Evolutionary conservation across 2,113 vertebrate genomes (phyloP).

Genomic region (Protobothrops flavoviridis): DNA sequence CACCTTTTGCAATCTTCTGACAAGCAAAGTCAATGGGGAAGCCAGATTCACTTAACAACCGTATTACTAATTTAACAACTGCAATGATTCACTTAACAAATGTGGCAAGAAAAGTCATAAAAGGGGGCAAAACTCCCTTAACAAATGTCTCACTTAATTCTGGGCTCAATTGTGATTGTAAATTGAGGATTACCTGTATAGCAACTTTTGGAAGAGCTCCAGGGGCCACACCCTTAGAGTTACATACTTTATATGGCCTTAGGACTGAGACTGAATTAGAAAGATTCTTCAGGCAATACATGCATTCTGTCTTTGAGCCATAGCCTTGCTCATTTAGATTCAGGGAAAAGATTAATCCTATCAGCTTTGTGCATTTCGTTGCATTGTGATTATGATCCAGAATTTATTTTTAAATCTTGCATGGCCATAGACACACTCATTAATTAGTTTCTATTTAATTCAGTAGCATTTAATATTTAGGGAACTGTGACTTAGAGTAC

Average conservation of each 20-base stretch:
- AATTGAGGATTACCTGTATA: neutral
- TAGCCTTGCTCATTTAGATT: neutral
- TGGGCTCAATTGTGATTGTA: neutral
- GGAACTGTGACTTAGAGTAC: neutral
- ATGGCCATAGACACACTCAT: neutral
- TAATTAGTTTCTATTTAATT: constrained; percentile 10
- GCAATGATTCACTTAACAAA: neutral
- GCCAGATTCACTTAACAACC: neutral
- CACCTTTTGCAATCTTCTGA: neutral
- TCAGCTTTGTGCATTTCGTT: neutral
- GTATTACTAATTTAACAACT: neutral
- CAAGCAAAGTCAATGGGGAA: neutral
- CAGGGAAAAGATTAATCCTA: neutral
- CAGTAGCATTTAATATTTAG: constrained; percentile 6
- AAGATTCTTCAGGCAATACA: neutral
- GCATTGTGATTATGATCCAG: constrained; percentile 2
- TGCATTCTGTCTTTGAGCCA: neutral
- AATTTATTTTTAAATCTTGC: constrained; percentile 10
- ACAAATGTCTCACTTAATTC: neutral
- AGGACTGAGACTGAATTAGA: neutral
- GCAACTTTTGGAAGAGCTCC: neutral
- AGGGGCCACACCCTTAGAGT: neutral
- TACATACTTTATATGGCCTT: neutral
- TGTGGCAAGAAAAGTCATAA: neutral
- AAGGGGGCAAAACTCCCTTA: neutral